Evolutionary conservation across 2,113 vertebrate species (phyloP).

Genomic region (Hiodon alosoides): DNA sequence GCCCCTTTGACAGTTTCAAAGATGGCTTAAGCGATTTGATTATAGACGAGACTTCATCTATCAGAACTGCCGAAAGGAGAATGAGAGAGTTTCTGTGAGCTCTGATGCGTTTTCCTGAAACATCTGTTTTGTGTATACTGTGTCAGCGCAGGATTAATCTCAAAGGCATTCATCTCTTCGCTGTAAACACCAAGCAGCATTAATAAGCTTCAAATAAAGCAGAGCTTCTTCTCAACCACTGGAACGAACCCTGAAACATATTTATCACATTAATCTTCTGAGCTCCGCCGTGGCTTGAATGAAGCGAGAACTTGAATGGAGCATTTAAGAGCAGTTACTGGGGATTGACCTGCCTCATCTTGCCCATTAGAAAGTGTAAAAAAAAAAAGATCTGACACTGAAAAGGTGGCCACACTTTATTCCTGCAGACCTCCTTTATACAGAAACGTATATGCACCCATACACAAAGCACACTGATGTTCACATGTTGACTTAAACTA

Average conservation of each 20-base stretch:
- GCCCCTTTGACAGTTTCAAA: background rate
- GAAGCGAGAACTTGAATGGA: background rate
- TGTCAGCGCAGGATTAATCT: slow-evolving; percentile 28
- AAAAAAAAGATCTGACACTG: no score
- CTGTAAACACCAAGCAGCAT: slow-evolving; percentile 18
- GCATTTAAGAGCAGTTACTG: background rate
- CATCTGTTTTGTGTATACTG: slow-evolving; percentile 27
- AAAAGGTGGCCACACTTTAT: no score
- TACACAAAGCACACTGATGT: no score
- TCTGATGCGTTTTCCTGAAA: slow-evolving; percentile 13
- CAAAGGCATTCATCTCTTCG: slow-evolving; percentile 23
- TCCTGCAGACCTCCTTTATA: no score
- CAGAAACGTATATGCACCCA: no score
- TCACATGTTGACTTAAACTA: no score
- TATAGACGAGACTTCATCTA: background rate
- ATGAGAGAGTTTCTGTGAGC: slow-evolving; percentile 10
- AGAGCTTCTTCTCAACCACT: slow-evolving; percentile 11
- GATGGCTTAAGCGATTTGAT: background rate
- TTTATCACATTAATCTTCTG: slow-evolving; percentile 19
- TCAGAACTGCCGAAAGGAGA: slow-evolving; percentile 1
- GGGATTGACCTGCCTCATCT: background rate
- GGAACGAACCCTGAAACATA: slow-evolving; percentile 6
- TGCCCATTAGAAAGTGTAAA: no score
- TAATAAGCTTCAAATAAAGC: slow-evolving; percentile 13
- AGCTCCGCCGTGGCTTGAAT: background rate